Evolutionary conservation across 2,113 vertebrate genomes (phyloP).

Genomic region (Sorex araneus): DNA sequence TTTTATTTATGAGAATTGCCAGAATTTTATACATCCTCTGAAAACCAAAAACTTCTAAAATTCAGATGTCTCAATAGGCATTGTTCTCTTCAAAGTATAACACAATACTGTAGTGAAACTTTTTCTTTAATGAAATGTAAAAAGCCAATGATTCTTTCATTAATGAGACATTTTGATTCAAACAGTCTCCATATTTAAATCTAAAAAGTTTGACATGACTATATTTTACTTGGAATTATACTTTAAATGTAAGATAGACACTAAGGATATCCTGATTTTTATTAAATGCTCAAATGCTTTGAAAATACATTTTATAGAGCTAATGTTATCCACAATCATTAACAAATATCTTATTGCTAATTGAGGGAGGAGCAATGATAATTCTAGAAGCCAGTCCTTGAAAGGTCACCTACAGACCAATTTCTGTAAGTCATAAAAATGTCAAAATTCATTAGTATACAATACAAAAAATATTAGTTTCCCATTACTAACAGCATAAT

Average conservation of each 20-base stretch:
- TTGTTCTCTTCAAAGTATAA: constrained; percentile 53
- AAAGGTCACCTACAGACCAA: not conserved
- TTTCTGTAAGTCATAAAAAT: not conserved
- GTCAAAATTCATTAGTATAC: not conserved
- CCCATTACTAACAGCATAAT: not conserved
- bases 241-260: not conserved
- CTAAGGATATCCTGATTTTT: not conserved
- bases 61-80: constrained; percentile 48
- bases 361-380: not conserved
- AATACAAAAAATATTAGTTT: not conserved
- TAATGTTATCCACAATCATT: not conserved
- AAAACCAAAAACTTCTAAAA: constrained; percentile 18
- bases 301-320: constrained; percentile 13
- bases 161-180: not conserved
- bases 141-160: not conserved
- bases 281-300: not conserved
- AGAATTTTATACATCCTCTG: constrained; percentile 62
- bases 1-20: not conserved
- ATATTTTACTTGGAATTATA: not conserved
- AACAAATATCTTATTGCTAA: not conserved
- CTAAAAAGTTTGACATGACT: not conserved
- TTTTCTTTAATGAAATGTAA: not conserved
- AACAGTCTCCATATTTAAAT: not conserved
- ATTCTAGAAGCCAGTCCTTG: not conserved
- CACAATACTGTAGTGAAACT: not conserved